Percentiles rank a stretch among this genome's conserved stretches.
Evolutionary conservation across 2,888 invertebrate genomes (phyloP).

Genomic region (Philopedon plagiatum): DNA sequence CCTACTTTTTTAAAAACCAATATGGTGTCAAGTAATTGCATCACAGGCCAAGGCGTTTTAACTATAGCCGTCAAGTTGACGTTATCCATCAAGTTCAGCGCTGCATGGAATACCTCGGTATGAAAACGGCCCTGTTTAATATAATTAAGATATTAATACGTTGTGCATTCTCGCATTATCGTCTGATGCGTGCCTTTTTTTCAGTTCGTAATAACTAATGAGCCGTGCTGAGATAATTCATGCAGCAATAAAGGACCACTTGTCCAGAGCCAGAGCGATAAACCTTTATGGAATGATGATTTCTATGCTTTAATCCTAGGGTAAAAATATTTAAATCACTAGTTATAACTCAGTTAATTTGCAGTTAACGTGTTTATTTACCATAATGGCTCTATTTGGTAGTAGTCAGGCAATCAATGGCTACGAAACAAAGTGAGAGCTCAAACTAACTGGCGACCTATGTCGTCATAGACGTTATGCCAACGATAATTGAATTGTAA

Average conservation of each 20-base stretch:
- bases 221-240: conserved; percentile 25
- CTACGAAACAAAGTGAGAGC: too few relatives aligned
- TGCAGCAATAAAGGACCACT: conserved; percentile 22
- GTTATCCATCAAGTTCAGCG: conserved; percentile 22
- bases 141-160: conserved; percentile 44
- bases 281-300: neutral
- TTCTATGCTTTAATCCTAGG: neutral
- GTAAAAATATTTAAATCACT: neutral
- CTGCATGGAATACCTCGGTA: conserved; percentile 21
- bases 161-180: conserved; percentile 36
- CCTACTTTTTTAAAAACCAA: neutral
- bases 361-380: too few relatives aligned
- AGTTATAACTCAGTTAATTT: too few relatives aligned
- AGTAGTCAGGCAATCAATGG: too few relatives aligned
- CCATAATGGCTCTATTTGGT: too few relatives aligned
- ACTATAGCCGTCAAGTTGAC: neutral
- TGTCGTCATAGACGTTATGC: too few relatives aligned
- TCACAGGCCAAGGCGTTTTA: neutral
- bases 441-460: too few relatives aligned
- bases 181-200: conserved; percentile 33
- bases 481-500: too few relatives aligned
- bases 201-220: conserved; percentile 35
- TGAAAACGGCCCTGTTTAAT: conserved; percentile 35
- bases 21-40: neutral
- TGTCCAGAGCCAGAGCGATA: conserved; percentile 8